These are phyloP conservation scores for Cancer borealis DNA, from an alignment of 2,888 invertebrate genomes.

Conservation along the genomic window DNA sequence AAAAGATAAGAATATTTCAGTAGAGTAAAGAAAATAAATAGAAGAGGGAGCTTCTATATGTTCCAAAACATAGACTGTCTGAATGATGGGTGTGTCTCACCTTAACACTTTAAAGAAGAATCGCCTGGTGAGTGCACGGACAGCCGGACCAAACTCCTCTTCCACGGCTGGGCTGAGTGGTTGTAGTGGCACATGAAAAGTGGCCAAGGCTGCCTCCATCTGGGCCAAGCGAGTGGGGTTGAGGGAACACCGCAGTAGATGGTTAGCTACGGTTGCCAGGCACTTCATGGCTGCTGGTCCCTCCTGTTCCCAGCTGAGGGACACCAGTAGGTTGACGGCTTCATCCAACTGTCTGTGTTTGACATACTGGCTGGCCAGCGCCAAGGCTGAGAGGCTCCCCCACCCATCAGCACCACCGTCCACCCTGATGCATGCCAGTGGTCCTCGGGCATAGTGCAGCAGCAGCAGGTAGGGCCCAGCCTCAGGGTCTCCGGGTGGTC, in stretches of 20 bases:
- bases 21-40: not conserved
- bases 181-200: conserved; percentile 87
- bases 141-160: conserved; percentile 87
- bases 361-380: conserved; percentile 85
- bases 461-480: conserved; percentile 84
- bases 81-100: conserved; percentile 80
- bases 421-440: conserved; percentile 70
- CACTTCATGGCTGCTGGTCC: conserved; percentile 88
- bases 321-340: conserved; percentile 85
- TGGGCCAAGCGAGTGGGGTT: conserved; percentile 84
- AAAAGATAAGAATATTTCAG: not conserved
- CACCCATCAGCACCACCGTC: conserved; percentile 58
- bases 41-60: not conserved
- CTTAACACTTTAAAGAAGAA: conserved; percentile 92
- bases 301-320: conserved; percentile 90
- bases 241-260: conserved; percentile 84
- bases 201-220: conserved; percentile 89
- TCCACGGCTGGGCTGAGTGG: conserved; percentile 86
- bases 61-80: not conserved
- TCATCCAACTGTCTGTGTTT: conserved; percentile 85
- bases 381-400: conserved; percentile 52
- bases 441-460: conserved; percentile 81
- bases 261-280: conserved; percentile 87
- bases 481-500: conserved; percentile 81
- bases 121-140: conserved; percentile 90